These are phyloP conservation scores for Dendrolimus kikuchii DNA, from an alignment of 1,140 invertebrate species.

Conservation along the genomic window DNA sequence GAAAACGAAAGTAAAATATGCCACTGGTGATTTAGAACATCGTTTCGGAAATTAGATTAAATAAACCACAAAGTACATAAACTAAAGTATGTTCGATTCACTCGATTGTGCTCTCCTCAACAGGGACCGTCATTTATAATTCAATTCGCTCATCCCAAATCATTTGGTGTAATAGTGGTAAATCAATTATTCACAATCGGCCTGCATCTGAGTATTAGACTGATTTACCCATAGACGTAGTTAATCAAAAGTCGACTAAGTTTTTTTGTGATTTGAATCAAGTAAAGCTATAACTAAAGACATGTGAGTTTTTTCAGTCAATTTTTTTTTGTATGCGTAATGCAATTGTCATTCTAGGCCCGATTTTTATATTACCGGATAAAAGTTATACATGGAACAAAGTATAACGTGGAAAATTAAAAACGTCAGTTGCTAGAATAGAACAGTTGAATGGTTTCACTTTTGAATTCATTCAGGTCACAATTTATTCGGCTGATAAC, in stretches of 20 bases:
- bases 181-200: constrained; percentile 16
- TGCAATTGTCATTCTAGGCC: no score
- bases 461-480: no score
- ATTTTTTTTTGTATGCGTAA: no score
- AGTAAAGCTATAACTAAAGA: no score
- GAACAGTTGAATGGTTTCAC: no score
- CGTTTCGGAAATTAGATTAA: constrained; percentile 3
- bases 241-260: neutral
- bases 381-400: no score
- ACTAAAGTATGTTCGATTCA: constrained; percentile 1
- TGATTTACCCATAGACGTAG: constrained; percentile 1
- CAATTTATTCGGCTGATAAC: no score
- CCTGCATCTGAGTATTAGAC: constrained; percentile 11
- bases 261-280: no score
- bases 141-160: constrained; percentile 16
- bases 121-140: constrained; percentile 16
- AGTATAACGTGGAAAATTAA: no score
- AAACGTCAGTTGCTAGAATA: no score
- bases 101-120: neutral
- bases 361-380: no score
- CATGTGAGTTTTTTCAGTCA: no score
- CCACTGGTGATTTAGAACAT: neutral
- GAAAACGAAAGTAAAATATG: neutral
- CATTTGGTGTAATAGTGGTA: constrained; percentile 18
- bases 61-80: constrained; percentile 12